These are phyloP conservation scores for Scrobipalpa atriplicella DNA, from an alignment of 2,888 invertebrate genomes.

Conservation along the genomic window DNA sequence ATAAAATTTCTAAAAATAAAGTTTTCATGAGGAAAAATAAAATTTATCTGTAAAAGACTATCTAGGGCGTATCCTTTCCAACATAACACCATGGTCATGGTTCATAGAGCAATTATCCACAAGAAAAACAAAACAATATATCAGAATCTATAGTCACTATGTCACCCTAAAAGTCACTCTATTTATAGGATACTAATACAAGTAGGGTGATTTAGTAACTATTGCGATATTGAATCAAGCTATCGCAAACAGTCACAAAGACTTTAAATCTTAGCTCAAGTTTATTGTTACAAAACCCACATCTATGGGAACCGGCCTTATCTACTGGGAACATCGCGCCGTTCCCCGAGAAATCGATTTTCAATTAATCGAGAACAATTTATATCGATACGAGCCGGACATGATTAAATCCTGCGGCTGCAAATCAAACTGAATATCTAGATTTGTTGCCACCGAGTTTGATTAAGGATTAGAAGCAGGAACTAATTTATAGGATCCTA, in stretches of 20 bases:
- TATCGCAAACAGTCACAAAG: slow-evolving; percentile 6
- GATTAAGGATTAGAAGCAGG: slow-evolving; percentile 21
- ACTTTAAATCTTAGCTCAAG: not conserved
- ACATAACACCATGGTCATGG: too few species aligned
- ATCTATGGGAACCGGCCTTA: not conserved
- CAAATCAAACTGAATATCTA: slow-evolving; percentile 21
- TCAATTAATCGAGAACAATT: slow-evolving; percentile 27
- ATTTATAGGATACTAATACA: not conserved
- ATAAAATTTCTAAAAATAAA: too few species aligned
- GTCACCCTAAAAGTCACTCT: not conserved
- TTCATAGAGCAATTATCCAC: too few species aligned
- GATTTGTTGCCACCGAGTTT: slow-evolving; percentile 14
- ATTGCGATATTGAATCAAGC: not conserved
- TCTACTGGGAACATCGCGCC: slow-evolving; percentile 21
- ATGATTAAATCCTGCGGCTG: slow-evolving; percentile 13
- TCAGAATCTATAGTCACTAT: too few species aligned
- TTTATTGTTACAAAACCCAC: slow-evolving; percentile 16
- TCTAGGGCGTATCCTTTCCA: too few species aligned
- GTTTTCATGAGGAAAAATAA: too few species aligned
- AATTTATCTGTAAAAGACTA: too few species aligned
- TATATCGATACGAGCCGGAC: slow-evolving; percentile 23
- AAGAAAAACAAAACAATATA: too few species aligned
- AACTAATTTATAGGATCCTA: slow-evolving; percentile 14
- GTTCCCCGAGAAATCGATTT: slow-evolving; percentile 20
- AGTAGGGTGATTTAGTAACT: too few species aligned